A percentile compares a stretch with the other conserved stretches of the same genome.
Evolutionary conservation across 2,797 vertebrate species (phyloP).

Genomic region (Phrynocephalus vlangalii): DNA sequence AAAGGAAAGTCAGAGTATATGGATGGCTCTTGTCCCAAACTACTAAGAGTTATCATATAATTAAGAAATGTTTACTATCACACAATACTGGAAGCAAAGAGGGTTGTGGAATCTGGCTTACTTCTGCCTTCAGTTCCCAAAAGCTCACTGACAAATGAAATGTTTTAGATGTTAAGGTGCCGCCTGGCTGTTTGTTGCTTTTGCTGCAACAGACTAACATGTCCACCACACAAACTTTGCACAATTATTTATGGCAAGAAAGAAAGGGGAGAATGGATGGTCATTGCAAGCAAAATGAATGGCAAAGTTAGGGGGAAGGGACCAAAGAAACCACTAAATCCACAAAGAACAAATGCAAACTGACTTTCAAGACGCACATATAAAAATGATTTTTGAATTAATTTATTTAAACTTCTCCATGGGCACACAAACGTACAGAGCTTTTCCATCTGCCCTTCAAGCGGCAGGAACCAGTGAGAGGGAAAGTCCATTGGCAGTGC

Average conservation of each 20-base stretch:
- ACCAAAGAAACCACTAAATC: slow-evolving; percentile 1
- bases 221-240: slow-evolving; percentile 3
- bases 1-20: not conserved
- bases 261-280: slow-evolving; percentile 50
- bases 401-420: not conserved
- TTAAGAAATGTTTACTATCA: slow-evolving; percentile 49
- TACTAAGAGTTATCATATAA: slow-evolving; percentile 51
- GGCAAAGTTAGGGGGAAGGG: slow-evolving; percentile 18
- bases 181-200: no score
- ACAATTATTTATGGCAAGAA: slow-evolving; percentile 51
- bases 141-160: no score
- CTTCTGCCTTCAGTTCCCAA: no score
- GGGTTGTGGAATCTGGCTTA: no score
- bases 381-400: slow-evolving; percentile 10
- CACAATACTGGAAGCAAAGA: no score
- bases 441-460: slow-evolving; percentile 37
- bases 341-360: slow-evolving; percentile 30
- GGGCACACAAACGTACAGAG: not conserved
- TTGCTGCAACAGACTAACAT: no score
- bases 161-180: no score
- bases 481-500: slow-evolving; percentile 49
- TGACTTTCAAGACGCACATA: slow-evolving; percentile 11
- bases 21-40: slow-evolving; percentile 66
- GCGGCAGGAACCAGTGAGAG: slow-evolving; percentile 41
- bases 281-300: slow-evolving; percentile 39